Conservation (phyloP, 1,140 invertebrate genomes). For the Eupeodes corollae region DNA sequence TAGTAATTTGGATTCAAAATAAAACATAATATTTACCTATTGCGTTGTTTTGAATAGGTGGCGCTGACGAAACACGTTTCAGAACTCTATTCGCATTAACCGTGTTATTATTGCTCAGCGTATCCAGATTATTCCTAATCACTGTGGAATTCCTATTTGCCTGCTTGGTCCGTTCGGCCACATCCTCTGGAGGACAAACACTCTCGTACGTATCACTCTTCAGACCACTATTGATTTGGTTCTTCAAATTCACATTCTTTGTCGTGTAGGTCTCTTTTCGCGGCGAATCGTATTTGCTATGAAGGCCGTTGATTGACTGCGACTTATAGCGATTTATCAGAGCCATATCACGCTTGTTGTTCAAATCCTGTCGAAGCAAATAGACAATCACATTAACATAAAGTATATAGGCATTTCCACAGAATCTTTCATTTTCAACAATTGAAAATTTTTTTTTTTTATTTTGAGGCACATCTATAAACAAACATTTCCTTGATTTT, state of each 20-base stretch:
- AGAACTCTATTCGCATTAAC: conserved; percentile 22
- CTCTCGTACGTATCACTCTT: conserved; percentile 37
- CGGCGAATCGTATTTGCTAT: conserved; percentile 26
- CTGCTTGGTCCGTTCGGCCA: conserved; percentile 32
- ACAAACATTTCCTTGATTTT: no score
- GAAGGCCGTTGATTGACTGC: conserved; percentile 28
- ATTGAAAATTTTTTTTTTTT: no score
- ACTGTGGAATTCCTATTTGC: conserved; percentile 30
- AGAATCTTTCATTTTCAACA: no score
- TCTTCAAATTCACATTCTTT: conserved; percentile 25
- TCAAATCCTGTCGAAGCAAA: conserved; percentile 29
- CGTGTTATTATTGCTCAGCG: conserved; percentile 10
- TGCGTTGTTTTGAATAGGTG: conserved; percentile 30
- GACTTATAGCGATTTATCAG: conserved; percentile 31
- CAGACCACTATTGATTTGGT: conserved; percentile 19
- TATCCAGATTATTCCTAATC: conserved; percentile 28
- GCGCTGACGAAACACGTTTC: conserved; percentile 42
- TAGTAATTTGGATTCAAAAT: no score
- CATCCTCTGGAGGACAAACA: conserved; percentile 35
- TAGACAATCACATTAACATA: no score
- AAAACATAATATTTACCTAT: conserved; percentile 18
- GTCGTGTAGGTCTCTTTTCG: conserved; percentile 24
- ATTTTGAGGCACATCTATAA: no score
- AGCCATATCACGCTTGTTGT: conserved; percentile 25
- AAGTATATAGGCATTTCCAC: no score